Percentiles rank a stretch among this genome's conserved stretches.
phyloP scores from a whole-genome alignment of 2,113 vertebrate genomes.

The Thalassoma bifasciatum region DNA sequence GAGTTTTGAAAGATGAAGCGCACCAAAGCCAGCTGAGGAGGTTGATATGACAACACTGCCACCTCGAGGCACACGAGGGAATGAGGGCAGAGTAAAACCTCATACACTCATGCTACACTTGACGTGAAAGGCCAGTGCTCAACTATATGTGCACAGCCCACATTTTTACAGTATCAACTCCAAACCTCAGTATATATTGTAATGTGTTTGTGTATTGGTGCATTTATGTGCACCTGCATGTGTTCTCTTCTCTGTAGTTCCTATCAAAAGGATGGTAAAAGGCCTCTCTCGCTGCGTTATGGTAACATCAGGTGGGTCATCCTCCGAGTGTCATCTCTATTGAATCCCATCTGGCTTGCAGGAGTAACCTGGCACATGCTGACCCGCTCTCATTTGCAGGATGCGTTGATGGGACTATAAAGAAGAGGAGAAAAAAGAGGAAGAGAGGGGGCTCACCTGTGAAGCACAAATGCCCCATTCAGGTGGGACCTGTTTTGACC shows the following conservation, averaged over 20 bases:
- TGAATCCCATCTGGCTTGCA: constrained; percentile 75
- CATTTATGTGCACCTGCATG: constrained; percentile 19
- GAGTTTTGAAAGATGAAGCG: constrained; percentile 27
- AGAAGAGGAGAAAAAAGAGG: constrained; percentile 54
- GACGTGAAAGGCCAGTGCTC: constrained; percentile 24
- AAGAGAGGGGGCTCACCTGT: constrained; percentile 74
- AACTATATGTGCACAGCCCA: constrained; percentile 7
- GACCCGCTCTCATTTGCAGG: constrained; percentile 70
- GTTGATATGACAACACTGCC: constrained; percentile 81
- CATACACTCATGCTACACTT: constrained; percentile 8
- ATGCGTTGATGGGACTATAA: constrained; percentile 47
- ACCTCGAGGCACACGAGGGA: constrained; percentile 72
- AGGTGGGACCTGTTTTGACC: constrained; percentile 82
- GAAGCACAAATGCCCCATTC: constrained; percentile 71
- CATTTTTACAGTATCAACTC: neutral
- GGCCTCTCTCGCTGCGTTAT: constrained; percentile 37
- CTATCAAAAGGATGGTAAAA: constrained; percentile 40
- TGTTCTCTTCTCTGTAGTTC: constrained; percentile 2
- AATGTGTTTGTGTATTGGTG: constrained; percentile 4
- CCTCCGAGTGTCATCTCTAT: constrained; percentile 47
- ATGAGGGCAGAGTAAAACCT: constrained; percentile 2
- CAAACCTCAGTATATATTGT: neutral
- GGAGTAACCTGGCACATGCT: constrained; percentile 69
- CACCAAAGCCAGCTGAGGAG: neutral
- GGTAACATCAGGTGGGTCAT: constrained; percentile 73